These are phyloP conservation scores for Piezodorus guildinii DNA, from an alignment of 1,140 invertebrate genomes.

Conservation along the genomic window DNA sequence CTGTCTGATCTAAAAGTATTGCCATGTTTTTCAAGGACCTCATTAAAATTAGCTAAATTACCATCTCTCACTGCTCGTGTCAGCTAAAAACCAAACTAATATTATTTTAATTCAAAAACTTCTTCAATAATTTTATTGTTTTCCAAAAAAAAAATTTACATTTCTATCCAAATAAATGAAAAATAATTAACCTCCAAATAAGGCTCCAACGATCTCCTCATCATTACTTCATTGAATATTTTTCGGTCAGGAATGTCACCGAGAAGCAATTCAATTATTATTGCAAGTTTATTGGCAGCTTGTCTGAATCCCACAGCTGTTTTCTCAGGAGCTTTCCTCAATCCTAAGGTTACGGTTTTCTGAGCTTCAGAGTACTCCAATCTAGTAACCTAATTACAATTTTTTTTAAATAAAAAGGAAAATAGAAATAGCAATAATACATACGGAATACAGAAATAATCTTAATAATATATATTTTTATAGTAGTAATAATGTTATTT, in stretches of 20 bases:
- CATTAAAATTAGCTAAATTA: not conserved
- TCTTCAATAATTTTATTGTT: not conserved
- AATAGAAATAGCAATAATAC: too few relatives aligned
- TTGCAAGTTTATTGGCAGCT: constrained; percentile 7
- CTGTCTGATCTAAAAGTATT: not conserved
- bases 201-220: not conserved
- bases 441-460: too few relatives aligned
- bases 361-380: constrained; percentile 7
- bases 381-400: not conserved
- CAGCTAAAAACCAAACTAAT: not conserved
- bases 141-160: not conserved
- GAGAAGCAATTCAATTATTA: not conserved
- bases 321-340: constrained; percentile 6
- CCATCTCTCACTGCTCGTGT: constrained; percentile 8
- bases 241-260: not conserved
- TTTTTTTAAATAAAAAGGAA: too few relatives aligned
- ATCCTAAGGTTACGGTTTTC: not conserved
- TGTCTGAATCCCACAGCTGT: not conserved
- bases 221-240: not conserved
- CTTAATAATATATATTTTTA: too few relatives aligned
- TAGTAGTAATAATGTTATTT: too few relatives aligned
- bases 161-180: too few relatives aligned
- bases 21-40: not conserved
- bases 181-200: not conserved
- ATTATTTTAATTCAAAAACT: not conserved